Evolutionary conservation across 2,888 invertebrate species (phyloP).

Genomic region (Sinotaia quadrata): DNA sequence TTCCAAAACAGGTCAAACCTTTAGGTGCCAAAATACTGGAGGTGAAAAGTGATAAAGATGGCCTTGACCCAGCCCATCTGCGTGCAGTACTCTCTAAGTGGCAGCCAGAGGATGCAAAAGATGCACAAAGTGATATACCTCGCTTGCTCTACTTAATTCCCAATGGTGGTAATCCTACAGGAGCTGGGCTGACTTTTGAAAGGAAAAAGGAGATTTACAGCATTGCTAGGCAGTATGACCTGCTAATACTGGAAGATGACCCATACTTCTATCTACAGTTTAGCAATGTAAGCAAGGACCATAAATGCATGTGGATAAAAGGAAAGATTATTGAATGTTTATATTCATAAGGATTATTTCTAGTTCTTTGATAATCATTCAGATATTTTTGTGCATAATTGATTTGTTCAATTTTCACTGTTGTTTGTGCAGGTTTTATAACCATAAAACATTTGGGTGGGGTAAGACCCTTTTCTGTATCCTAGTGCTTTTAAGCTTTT

Average conservation of each 20-base stretch:
- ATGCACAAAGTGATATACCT: conserved; percentile 78
- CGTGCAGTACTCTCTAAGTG: conserved; percentile 75
- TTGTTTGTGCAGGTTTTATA: too few relatives aligned
- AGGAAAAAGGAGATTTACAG: conserved; percentile 82
- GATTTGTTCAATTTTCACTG: too few relatives aligned
- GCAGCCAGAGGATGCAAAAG: conserved; percentile 71
- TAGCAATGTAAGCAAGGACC: background rate
- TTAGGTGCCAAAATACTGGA: conserved; percentile 79
- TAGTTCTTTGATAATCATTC: background rate
- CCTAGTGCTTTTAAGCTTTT: too few relatives aligned
- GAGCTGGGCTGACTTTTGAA: conserved; percentile 79
- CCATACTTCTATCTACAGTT: conserved; percentile 86
- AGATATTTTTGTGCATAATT: conserved; percentile 4
- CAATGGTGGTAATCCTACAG: conserved; percentile 85
- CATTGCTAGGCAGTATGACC: conserved; percentile 83
- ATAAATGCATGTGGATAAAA: conserved; percentile 8
- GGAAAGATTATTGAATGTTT: conserved; percentile 1
- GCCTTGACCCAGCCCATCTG: conserved; percentile 79
- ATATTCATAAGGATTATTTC: conserved; percentile 4
- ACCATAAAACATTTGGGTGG: too few relatives aligned
- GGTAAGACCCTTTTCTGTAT: too few relatives aligned
- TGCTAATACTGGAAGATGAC: conserved; percentile 86
- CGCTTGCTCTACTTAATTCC: conserved; percentile 83
- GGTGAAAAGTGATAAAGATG: conserved; percentile 81
- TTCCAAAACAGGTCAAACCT: conserved; percentile 83